Percentiles rank a stretch among this genome's conserved stretches.
phyloP scores from a whole-genome alignment of 2,113 vertebrate genomes.

The Chaenogobius annularis region DNA sequence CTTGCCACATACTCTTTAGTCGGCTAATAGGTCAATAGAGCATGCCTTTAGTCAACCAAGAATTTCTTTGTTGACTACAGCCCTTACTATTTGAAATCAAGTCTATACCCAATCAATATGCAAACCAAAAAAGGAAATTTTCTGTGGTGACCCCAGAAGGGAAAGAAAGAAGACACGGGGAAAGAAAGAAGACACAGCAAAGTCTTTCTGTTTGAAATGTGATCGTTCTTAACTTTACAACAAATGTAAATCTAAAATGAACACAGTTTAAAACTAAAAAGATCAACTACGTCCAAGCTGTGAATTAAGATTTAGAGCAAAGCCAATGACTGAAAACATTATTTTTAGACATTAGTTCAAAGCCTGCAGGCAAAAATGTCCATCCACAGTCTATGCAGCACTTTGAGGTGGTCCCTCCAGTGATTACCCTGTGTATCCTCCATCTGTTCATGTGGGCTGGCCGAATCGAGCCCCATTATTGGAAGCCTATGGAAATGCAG shows the following conservation, averaged over 20 bases:
- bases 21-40: too few species aligned
- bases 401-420: conserved; percentile 31
- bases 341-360: conserved; percentile 2
- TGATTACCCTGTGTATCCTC: conserved; percentile 33
- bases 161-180: too few species aligned
- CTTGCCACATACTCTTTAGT: too few species aligned
- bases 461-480: conserved; percentile 36
- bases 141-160: too few species aligned
- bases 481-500: conserved; percentile 24
- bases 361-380: background rate
- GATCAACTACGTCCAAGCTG: background rate
- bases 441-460: conserved; percentile 34
- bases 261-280: background rate
- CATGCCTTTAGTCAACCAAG: too few species aligned
- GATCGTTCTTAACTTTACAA: background rate
- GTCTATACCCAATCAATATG: background rate
- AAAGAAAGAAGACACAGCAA: too few species aligned
- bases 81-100: background rate
- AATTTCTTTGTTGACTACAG: too few species aligned
- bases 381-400: conserved; percentile 4
- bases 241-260: background rate
- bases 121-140: background rate
- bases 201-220: background rate
- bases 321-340: background rate
- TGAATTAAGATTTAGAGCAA: background rate